Evolutionary conservation across 2,888 invertebrate species (phyloP).

Genomic region (Gymnosoma rotundatum): DNA sequence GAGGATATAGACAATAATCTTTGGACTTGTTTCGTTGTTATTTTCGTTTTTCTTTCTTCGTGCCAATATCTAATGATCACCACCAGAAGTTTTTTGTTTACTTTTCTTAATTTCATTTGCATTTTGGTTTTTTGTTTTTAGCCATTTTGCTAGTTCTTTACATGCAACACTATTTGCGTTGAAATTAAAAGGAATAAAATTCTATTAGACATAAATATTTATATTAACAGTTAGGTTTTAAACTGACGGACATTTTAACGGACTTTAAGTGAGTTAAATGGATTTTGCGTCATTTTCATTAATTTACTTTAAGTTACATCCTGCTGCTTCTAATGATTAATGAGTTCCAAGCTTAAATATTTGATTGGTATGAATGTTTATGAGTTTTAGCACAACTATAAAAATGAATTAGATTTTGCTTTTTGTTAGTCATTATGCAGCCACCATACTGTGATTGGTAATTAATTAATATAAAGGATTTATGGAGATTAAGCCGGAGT

Average conservation of each 20-base stretch:
- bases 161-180: not conserved
- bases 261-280: slow-evolving; percentile 39
- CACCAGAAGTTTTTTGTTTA: not conserved
- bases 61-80: not conserved
- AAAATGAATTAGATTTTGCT: slow-evolving; percentile 57
- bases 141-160: not conserved
- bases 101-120: not conserved
- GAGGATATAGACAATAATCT: slow-evolving; percentile 45
- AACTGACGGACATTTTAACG: not conserved
- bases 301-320: slow-evolving; percentile 26
- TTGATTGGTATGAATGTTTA: slow-evolving; percentile 56
- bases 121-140: not conserved
- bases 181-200: no score
- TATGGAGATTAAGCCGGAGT: slow-evolving; percentile 6
- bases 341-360: slow-evolving; percentile 59
- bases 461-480: slow-evolving; percentile 15
- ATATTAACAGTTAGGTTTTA: not conserved
- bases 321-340: slow-evolving; percentile 59
- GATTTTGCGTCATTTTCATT: slow-evolving; percentile 8
- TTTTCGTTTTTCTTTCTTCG: not conserved
- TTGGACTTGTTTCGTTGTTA: not conserved
- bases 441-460: slow-evolving; percentile 7
- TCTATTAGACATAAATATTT: not conserved
- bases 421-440: not conserved
- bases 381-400: slow-evolving; percentile 63